phyloP scores from a whole-genome alignment of 2,113 vertebrate species.

The Heteronetta atricapilla region DNA sequence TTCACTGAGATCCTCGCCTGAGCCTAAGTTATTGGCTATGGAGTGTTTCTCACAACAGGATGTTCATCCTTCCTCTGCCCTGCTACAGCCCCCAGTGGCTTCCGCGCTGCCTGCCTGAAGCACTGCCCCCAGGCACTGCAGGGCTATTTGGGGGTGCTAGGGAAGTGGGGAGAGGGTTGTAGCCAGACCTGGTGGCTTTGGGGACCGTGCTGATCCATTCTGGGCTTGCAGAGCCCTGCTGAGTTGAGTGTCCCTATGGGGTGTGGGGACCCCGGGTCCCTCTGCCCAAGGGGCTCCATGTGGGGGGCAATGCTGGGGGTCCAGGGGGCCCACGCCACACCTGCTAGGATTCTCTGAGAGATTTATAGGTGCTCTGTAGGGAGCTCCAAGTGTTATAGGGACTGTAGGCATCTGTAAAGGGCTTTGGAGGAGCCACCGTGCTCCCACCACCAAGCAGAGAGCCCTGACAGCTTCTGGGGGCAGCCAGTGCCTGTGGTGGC shows the following conservation, averaged over 20 bases:
- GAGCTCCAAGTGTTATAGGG: not conserved
- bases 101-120: not conserved
- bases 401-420: not conserved
- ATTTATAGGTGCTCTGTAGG: not conserved
- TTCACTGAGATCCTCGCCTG: no score
- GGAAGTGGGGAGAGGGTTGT: not conserved
- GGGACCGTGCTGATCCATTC: not conserved
- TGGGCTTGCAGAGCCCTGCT: not conserved
- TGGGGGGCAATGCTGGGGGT: not conserved
- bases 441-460: not conserved
- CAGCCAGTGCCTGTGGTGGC: not conserved
- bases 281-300: accelerated
- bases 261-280: not conserved
- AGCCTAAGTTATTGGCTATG: no score
- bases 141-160: not conserved
- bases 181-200: not conserved
- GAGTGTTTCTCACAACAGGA: no score
- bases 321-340: no score
- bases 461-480: no score
- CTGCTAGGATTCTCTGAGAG: not conserved
- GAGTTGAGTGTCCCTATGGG: not conserved
- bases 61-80: not conserved
- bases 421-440: not conserved
- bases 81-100: not conserved
- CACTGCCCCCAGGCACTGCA: accelerated